Evolutionary conservation across 2,113 vertebrate species (phyloP).

Genomic region (Pelobates fuscus): DNA sequence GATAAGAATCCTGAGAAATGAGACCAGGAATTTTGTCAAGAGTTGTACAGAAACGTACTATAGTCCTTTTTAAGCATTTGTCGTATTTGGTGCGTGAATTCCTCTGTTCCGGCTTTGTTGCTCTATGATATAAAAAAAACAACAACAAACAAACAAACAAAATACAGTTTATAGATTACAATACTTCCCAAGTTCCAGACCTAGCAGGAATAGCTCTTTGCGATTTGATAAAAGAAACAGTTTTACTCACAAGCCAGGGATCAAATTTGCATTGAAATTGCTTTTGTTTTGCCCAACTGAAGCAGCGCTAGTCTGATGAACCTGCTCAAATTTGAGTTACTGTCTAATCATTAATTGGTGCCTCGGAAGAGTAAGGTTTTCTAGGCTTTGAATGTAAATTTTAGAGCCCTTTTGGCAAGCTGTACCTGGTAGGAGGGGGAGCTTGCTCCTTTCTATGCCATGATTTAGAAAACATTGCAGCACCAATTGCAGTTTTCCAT

Average conservation of each 20-base stretch:
- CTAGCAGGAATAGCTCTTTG: neutral
- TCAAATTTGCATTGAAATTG: constrained; percentile 47
- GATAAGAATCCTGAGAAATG: neutral
- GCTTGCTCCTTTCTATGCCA: no score
- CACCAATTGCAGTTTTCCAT: no score
- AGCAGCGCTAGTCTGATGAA: neutral
- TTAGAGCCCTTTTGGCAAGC: no score
- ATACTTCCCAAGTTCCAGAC: constrained; percentile 1
- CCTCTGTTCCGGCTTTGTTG: neutral
- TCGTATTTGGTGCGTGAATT: constrained; percentile 2
- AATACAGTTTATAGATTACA: neutral
- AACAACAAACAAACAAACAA: neutral
- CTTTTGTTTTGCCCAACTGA: constrained; percentile 40
- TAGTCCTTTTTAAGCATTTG: constrained; percentile 1
- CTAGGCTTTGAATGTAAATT: no score
- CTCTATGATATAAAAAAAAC: neutral
- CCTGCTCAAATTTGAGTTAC: constrained; percentile 6
- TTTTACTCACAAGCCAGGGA: constrained; percentile 5
- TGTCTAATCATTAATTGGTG: neutral
- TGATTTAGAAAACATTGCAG: no score
- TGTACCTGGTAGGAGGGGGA: no score
- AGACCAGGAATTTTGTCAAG: neutral
- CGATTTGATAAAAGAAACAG: constrained; percentile 21
- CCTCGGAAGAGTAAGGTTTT: neutral
- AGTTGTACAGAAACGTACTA: neutral